These are phyloP conservation scores for Ophion ellenae DNA, from an alignment of 2,888 invertebrate genomes.

Conservation along the genomic window DNA sequence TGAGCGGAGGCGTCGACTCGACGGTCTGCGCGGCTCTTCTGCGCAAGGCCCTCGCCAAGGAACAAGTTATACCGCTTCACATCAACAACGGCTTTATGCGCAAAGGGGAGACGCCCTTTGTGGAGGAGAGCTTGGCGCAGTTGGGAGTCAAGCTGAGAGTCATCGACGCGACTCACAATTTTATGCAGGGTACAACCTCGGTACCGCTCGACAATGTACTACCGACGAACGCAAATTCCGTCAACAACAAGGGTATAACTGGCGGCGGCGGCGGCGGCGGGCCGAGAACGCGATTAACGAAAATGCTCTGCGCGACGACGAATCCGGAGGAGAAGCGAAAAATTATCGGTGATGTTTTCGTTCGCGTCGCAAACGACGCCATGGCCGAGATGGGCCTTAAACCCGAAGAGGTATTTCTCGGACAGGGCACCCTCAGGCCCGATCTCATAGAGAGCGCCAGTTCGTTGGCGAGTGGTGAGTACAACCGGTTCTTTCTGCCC, in stretches of 20 bases:
- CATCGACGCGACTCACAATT: conserved; percentile 88
- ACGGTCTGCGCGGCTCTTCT: conserved; percentile 99
- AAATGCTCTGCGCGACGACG: conserved; percentile 93
- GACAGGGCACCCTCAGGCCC: conserved; percentile 98
- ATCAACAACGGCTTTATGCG: conserved; percentile 99
- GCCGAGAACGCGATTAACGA: conserved; percentile 89
- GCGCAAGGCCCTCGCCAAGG: conserved; percentile 93
- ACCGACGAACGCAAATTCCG: conserved; percentile 73
- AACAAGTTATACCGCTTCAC: conserved; percentile 97
- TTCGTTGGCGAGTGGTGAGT: conserved; percentile 88
- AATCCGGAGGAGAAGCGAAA: conserved; percentile 99
- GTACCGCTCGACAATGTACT: conserved; percentile 86
- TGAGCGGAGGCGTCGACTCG: conserved; percentile 99
- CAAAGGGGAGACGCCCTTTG: conserved; percentile 95
- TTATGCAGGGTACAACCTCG: conserved; percentile 92
- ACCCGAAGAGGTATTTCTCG: conserved; percentile 96
- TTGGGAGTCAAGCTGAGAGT: conserved; percentile 93
- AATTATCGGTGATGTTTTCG: conserved; percentile 99
- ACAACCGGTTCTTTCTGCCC: too few relatives aligned
- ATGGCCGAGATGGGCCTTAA: conserved; percentile 94
- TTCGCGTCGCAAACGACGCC: conserved; percentile 95
- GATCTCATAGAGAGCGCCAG: conserved; percentile 99
- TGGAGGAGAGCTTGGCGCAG: conserved; percentile 92
- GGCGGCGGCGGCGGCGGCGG: conserved; percentile 68
- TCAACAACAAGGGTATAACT: conserved; percentile 83